Evolutionary conservation across 2,113 vertebrate genomes (phyloP), one percentile per base, ranked within the genome.

Genomic region (Gymnorhina tibicen): DNA sequence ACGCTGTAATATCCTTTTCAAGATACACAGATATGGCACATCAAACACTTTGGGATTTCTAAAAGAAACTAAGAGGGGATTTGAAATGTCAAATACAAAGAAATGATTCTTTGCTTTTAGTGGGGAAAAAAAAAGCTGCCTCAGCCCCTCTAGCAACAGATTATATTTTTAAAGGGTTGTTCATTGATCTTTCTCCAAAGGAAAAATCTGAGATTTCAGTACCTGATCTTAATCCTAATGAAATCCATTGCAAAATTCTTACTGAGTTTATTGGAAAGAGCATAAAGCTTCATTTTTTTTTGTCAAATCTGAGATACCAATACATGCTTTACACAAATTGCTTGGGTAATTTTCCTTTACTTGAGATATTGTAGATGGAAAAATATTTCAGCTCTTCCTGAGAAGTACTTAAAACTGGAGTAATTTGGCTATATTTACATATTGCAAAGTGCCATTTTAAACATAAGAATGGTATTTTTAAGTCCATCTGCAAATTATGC

Each of bases 41-140:
- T 95, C 91, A 89, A 96, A 96, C 73, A 55, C 42, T 39, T 72
- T 1, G 11, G 58, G 73, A 85, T 89, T 93, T 93, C 58, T 75
- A 41, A 92, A 85, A 91, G 77, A 91, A 93, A 60, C 69, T 87
- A 92, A 82, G 91, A 92, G 46, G 46, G 80, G 85, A 93, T 94
- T 94, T 96, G 91, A 95, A 96, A 89, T 82, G 93, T 93, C 95
- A 95, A 87, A 96, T 69, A 91, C 41, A 87, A 93, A 94, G 86
- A 95, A 93, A 93, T 86, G n/a, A 93, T 85, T 82, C 66, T 85
- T 93, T 88, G 66, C 95, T 95, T 93, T 90, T 58, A 90, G 55
- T 68, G 46, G 39, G 22, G 1, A 2, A 62, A 83, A 59, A 64
- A 91, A 64, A 15, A 72, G 42, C 80, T 91, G 96, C 53, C 80